These are phyloP conservation scores for Synanthedon vespiformis DNA, from an alignment of 2,888 invertebrate genomes.

Conservation along the genomic window DNA sequence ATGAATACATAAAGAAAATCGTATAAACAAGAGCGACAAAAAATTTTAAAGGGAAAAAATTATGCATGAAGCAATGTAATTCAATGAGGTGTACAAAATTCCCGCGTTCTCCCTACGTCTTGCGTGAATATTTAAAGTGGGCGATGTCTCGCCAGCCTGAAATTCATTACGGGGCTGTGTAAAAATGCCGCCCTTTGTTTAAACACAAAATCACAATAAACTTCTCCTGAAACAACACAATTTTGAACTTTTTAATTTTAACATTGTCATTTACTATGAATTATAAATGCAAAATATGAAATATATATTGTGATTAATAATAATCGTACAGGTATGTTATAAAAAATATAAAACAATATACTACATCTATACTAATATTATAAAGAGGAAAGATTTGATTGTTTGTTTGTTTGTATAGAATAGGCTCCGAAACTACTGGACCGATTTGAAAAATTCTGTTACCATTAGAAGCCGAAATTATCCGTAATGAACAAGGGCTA, in stretches of 20 bases:
- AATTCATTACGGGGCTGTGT: constrained; percentile 53
- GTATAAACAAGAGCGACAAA: constrained; percentile 18
- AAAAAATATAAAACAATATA: no score
- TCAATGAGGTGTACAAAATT: constrained; percentile 58
- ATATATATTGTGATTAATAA: no score
- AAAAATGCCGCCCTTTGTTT: constrained; percentile 61
- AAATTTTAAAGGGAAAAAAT: constrained; percentile 40
- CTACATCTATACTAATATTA: no score
- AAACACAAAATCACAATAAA: constrained; percentile 67
- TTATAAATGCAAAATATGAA: no score
- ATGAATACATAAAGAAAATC: no score
- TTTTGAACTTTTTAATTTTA: background rate
- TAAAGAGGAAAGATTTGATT: no score
- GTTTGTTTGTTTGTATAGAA: no score
- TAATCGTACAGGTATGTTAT: no score
- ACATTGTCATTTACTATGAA: background rate
- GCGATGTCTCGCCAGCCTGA: constrained; percentile 30
- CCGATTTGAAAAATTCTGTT: no score
- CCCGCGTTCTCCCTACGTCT: constrained; percentile 36
- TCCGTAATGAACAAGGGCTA: no score
- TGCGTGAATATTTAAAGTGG: constrained; percentile 48
- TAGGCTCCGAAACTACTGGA: no score
- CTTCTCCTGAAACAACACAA: constrained; percentile 51
- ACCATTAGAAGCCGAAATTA: no score
- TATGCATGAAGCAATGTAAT: constrained; percentile 66